phyloP scores from a whole-genome alignment of 2,888 invertebrate species.

The Xestoiulus laeticollis region DNA sequence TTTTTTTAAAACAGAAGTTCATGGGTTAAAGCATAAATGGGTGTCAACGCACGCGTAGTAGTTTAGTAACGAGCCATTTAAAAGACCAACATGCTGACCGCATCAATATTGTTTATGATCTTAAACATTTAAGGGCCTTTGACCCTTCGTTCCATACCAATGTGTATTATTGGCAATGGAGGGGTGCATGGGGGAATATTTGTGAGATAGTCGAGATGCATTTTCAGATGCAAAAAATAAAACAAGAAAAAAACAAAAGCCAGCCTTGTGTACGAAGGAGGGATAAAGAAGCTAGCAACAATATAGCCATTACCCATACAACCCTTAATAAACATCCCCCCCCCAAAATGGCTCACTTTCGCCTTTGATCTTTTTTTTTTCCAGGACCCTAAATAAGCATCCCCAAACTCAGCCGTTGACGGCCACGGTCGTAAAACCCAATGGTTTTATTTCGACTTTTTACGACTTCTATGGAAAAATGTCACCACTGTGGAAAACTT shows the following conservation, averaged over 20 bases:
- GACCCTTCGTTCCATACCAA: not conserved
- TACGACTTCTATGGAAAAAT: conserved; percentile 37
- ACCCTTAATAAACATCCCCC: conserved; percentile 10
- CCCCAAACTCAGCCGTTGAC: not conserved
- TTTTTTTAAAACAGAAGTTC: not conserved
- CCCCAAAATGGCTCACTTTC: conserved; percentile 32
- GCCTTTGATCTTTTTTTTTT: conserved; percentile 32
- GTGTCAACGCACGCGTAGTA: not conserved
- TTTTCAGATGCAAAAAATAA: not conserved
- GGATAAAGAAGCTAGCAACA: not conserved
- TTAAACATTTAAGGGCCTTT: not conserved
- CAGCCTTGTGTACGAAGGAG: not conserved
- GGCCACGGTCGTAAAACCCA: not conserved
- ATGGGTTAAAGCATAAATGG: not conserved
- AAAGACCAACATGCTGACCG: not conserved
- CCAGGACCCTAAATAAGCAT: not conserved
- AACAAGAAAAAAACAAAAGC: not conserved
- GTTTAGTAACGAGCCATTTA: not conserved
- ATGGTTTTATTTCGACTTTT: conserved; percentile 28
- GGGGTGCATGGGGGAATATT: not conserved
- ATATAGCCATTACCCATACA: conserved; percentile 17
- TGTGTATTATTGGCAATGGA: not conserved
- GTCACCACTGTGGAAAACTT: conserved; percentile 10
- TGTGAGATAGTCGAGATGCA: not conserved
- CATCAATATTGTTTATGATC: not conserved